Evolutionary conservation across 2,888 invertebrate species (phyloP), one percentile per base, ranked within the genome.

Genomic region (Scaptomyza parva): DNA sequence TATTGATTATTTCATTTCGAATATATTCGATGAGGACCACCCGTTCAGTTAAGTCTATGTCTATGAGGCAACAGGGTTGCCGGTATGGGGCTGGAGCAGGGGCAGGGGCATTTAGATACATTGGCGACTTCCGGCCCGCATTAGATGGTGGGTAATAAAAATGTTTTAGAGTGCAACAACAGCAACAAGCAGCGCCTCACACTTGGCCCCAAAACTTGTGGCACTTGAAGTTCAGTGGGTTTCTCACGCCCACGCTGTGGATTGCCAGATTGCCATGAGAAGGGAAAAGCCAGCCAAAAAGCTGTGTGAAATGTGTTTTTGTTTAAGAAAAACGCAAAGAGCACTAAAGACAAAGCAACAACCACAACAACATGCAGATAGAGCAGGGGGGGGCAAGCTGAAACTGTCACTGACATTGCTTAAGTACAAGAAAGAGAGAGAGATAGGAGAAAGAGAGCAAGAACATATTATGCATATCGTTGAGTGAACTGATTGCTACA

Each of bases 231-330:
- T 81, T 72, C 81, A 81, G 72, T 70, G 87, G 71, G 69, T 73
- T 78, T 78, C 80, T 83, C 87, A 86, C 82, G 87, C 82, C 82
- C 82, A 82, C 82, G 82, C 83, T 76, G 55, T 14, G 53, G 26
- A n/a, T n/a, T n/a, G n/a, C 20, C 58, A 53, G 64, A 72, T 60
- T 57, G 70, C 52, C 76, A 53, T 86, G 82, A 54, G 88, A 88
- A 75, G 77, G 77, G 74, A 87, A 75, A 70, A 66, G 54, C 63
- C 75, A 66, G 54, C 63, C 75, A 70, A 69, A 69, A 70, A 80
- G 75, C 81, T 82, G 85, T 83, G 83, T 80, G 82, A 76, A 83
- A 62, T 44, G 41, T 43, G 30, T 37, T 14, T 37, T 6, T 35
- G 14, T 40, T 39, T 17, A 68, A 67, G 47, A 59, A 63, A 62